Conservation (phyloP, 2,797 vertebrate genomes). For the Rousettus madagascariensis region DNA sequence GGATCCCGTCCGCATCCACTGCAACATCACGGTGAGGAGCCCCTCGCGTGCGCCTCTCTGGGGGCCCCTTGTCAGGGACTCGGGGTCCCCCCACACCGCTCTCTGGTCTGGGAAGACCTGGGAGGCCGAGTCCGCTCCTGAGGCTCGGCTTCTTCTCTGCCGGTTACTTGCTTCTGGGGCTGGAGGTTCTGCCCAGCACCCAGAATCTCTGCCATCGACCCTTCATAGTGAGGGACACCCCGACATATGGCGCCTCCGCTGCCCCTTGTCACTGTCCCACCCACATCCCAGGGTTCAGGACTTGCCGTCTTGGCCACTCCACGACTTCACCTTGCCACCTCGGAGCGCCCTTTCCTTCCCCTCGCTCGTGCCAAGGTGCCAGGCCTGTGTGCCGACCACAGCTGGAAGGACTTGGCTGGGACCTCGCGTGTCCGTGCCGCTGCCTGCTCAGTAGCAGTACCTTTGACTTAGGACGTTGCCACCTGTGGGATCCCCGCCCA, state of each 20-base stretch:
- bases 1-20: constrained; percentile 94
- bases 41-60: not conserved
- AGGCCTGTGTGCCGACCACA: not conserved
- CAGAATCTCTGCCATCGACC: not conserved
- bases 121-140: constrained; percentile 36
- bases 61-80: constrained; percentile 34
- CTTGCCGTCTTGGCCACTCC: not conserved
- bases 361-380: not conserved
- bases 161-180: not conserved
- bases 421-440: not conserved
- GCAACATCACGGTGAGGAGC: constrained; percentile 94
- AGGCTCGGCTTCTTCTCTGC: not conserved
- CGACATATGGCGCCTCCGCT: constrained; percentile 47
- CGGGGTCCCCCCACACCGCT: not conserved
- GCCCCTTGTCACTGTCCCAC: not conserved
- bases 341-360: not conserved
- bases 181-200: not conserved
- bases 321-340: constrained; percentile 15
- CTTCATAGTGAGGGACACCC: constrained; percentile 26
- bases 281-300: not conserved
- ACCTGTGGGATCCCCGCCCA: constrained; percentile 66
- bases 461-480: constrained; percentile 42
- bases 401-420: constrained; percentile 35
- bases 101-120: constrained; percentile 7
- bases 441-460: not conserved